phyloP scores from a whole-genome alignment of 2,113 vertebrate genomes.

The Alethe castanea region DNA sequence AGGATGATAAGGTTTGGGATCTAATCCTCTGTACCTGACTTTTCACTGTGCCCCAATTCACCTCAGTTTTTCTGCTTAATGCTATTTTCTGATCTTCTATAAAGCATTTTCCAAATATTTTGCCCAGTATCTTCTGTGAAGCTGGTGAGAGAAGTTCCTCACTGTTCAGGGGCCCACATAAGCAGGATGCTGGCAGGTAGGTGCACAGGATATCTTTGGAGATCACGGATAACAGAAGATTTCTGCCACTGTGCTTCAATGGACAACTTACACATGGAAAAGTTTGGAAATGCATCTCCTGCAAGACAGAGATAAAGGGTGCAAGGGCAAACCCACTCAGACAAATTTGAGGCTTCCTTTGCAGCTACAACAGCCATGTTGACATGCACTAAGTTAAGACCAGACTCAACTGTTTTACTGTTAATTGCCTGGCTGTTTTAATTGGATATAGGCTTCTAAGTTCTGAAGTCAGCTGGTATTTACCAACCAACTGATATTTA shows the following conservation, averaged over 20 bases:
- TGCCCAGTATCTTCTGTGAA: not conserved
- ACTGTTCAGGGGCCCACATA: not conserved
- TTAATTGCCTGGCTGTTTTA: conserved; percentile 14
- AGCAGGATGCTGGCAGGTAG: not conserved
- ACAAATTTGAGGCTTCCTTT: not conserved
- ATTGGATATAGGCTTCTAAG: not conserved
- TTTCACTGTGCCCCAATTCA: not conserved
- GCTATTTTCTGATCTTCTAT: not conserved
- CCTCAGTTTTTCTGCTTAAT: not conserved
- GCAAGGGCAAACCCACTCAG: not conserved
- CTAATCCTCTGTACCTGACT: not conserved
- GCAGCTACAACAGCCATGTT: not conserved
- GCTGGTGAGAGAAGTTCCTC: not conserved
- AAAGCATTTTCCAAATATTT: not conserved
- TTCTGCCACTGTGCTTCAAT: not conserved
- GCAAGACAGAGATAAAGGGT: not conserved
- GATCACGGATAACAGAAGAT: not conserved
- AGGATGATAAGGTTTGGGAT: not conserved
- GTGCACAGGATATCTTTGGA: not conserved
- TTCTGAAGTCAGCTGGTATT: not conserved
- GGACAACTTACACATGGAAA: not conserved
- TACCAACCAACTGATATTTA: not conserved
- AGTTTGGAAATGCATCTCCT: not conserved
- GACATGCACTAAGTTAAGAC: not conserved
- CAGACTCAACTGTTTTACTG: not conserved